phyloP scores from a whole-genome alignment of 2,113 vertebrate species.

The Dasyornis broadbenti region DNA sequence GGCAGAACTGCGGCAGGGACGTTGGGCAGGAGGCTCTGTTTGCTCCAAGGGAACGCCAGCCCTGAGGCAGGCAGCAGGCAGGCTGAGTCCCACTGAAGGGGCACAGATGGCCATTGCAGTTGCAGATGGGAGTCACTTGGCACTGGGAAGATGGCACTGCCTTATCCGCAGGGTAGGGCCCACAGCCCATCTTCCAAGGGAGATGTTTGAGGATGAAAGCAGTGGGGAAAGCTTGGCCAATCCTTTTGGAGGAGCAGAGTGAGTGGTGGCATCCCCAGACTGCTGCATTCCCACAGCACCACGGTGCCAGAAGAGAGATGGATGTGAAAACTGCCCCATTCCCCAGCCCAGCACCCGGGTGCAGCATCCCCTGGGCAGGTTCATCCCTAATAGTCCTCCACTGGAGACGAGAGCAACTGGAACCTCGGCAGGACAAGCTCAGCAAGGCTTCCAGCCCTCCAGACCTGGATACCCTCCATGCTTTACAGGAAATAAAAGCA shows the following conservation, averaged over 20 bases:
- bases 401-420: not conserved
- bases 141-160: not conserved
- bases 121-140: not conserved
- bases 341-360: not conserved
- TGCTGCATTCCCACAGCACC: not conserved
- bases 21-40: not conserved
- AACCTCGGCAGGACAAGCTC: not conserved
- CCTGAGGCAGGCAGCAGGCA: not conserved
- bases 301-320: not conserved
- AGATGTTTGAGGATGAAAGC: not conserved
- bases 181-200: not conserved
- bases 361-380: not conserved
- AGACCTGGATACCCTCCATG: not conserved
- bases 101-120: not conserved
- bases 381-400: not conserved
- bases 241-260: not conserved
- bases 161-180: not conserved
- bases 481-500: slow-evolving; percentile 51
- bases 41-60: not conserved
- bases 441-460: not conserved
- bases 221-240: not conserved
- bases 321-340: not conserved
- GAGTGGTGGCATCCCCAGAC: not conserved
- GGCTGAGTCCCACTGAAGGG: accelerated
- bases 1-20: not conserved